These are phyloP conservation scores for Borostomias antarcticus DNA, from an alignment of 2,797 vertebrate genomes.

Conservation along the genomic window DNA sequence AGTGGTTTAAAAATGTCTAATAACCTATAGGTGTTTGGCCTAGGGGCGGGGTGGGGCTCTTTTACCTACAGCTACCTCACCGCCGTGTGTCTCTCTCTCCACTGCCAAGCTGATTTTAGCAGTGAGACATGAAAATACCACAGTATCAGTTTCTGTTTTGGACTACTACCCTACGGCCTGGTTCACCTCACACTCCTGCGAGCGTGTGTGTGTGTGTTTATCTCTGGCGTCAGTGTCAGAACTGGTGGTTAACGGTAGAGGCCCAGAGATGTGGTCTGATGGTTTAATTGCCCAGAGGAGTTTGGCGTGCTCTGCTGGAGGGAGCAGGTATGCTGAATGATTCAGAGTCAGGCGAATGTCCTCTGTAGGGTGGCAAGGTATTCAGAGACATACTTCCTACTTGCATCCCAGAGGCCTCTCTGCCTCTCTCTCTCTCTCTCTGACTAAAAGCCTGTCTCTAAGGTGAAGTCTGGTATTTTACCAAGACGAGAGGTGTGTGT, in stretches of 20 bases:
- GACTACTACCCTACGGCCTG: slow-evolving; percentile 35
- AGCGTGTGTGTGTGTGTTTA: slow-evolving; percentile 24
- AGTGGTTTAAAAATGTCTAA: no score
- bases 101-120: slow-evolving; percentile 57
- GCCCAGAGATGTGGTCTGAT: no score
- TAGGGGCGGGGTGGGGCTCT: no score
- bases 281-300: no score
- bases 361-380: not conserved
- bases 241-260: not conserved
- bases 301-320: no score
- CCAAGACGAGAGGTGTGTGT: not conserved
- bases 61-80: no score
- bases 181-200: slow-evolving; percentile 32
- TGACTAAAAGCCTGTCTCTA: no score
- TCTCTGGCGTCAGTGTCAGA: slow-evolving; percentile 2
- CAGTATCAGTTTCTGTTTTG: slow-evolving; percentile 54
- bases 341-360: not conserved
- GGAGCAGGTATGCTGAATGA: not conserved
- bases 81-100: slow-evolving; percentile 32
- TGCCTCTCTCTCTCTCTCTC: no score
- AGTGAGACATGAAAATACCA: slow-evolving; percentile 54
- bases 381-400: no score
- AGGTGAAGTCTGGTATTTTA: not conserved
- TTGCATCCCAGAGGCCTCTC: no score
- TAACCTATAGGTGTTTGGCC: slow-evolving; percentile 53